phyloP scores from a whole-genome alignment of 2,113 vertebrate genomes.

The Trichomycterus rosablanca region DNA sequence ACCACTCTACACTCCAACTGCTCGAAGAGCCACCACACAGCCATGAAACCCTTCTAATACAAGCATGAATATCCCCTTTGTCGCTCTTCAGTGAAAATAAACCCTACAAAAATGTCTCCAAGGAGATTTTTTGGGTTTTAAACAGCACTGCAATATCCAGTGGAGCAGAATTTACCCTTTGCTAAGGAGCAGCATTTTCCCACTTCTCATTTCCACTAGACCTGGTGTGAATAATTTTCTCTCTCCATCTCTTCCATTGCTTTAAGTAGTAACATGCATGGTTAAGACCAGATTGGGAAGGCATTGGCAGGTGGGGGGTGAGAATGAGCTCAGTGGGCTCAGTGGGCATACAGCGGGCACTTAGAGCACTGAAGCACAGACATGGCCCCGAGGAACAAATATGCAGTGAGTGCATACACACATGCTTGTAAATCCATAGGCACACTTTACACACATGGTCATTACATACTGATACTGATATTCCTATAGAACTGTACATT shows the following conservation, averaged over 20 bases:
- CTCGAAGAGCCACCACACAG: constrained; percentile 8
- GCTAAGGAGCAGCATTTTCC: constrained; percentile 40
- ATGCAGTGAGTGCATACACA: constrained; percentile 6
- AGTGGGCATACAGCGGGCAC: constrained; percentile 40
- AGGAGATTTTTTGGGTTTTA: constrained; percentile 13
- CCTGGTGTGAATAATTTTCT: constrained; percentile 30
- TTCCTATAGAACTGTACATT: too few species aligned
- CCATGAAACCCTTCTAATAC: neutral
- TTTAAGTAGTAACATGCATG: constrained; percentile 52
- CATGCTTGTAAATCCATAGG: neutral
- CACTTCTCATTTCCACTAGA: constrained; percentile 26
- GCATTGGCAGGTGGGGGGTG: constrained; percentile 42
- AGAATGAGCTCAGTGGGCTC: constrained; percentile 37
- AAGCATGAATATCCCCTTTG: neutral
- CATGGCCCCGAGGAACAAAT: constrained; percentile 38
- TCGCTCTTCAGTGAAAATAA: constrained; percentile 8
- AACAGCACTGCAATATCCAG: constrained; percentile 17
- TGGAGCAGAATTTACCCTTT: constrained; percentile 25
- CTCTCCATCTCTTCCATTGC: constrained; percentile 34
- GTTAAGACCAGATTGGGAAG: constrained; percentile 56
- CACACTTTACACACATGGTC: too few species aligned
- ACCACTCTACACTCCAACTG: constrained; percentile 2
- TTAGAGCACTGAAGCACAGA: constrained; percentile 27
- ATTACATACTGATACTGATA: too few species aligned
- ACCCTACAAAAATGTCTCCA: neutral